Evolutionary conservation across 1,140 invertebrate genomes (phyloP).

Genomic region (Zaprionus africanus): DNA sequence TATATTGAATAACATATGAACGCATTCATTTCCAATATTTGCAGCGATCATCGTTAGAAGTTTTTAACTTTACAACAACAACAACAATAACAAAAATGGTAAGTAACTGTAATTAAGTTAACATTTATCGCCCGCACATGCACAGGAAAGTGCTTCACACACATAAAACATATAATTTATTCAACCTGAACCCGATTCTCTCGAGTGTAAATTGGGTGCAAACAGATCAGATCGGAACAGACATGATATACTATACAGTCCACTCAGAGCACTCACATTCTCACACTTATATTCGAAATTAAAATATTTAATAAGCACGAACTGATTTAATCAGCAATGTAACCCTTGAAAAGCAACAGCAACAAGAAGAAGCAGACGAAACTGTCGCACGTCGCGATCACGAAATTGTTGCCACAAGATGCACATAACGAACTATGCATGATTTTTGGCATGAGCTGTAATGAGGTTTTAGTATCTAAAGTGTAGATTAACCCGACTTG

Average conservation of each 20-base stretch:
- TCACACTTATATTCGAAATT: slow-evolving; percentile 34
- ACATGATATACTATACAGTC: slow-evolving; percentile 15
- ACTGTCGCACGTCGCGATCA: not conserved
- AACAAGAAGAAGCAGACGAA: not conserved
- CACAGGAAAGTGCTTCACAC: slow-evolving; percentile 4
- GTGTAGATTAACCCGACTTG: slow-evolving; percentile 5
- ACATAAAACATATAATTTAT: not conserved
- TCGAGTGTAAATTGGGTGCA: slow-evolving; percentile 18
- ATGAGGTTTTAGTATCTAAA: slow-evolving; percentile 1
- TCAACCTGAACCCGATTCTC: slow-evolving; percentile 8
- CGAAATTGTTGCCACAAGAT: not conserved
- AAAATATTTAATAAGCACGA: slow-evolving; percentile 50
- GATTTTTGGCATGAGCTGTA: not conserved
- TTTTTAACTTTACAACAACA: slow-evolving; percentile 23
- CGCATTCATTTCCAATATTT: slow-evolving; percentile 51
- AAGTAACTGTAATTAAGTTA: slow-evolving; percentile 35
- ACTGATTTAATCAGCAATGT: slow-evolving; percentile 41
- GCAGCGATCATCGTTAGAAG: slow-evolving; percentile 64
- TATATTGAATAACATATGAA: slow-evolving; percentile 46
- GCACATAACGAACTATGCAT: not conserved
- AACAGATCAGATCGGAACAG: slow-evolving; percentile 1
- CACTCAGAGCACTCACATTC: slow-evolving; percentile 12
- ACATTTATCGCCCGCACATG: slow-evolving; percentile 7
- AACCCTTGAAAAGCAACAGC: slow-evolving; percentile 6
- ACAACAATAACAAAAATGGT: slow-evolving; percentile 55